These are phyloP conservation scores for Eilema depressum DNA, from an alignment of 2,888 invertebrate species.

Conservation along the genomic window DNA sequence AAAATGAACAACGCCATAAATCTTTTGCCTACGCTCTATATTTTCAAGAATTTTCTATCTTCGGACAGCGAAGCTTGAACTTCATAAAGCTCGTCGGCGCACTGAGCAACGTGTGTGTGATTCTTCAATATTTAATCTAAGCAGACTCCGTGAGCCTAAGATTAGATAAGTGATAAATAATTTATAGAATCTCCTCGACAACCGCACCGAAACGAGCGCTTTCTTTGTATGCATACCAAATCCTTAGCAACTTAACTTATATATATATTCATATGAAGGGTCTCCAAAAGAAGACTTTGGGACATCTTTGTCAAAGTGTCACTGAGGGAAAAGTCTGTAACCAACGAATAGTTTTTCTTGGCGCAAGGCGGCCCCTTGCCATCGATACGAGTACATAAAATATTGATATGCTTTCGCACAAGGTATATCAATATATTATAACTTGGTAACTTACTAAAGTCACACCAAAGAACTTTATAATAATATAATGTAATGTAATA, in stretches of 20 bases:
- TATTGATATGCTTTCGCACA: slow-evolving; percentile 32
- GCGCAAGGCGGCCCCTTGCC: slow-evolving; percentile 17
- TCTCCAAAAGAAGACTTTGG: slow-evolving; percentile 33
- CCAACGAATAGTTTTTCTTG: slow-evolving; percentile 33
- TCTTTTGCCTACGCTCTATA: slow-evolving; percentile 11
- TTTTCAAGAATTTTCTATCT: slow-evolving; percentile 18
- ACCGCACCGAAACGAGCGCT: slow-evolving; percentile 41
- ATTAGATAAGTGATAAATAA: slow-evolving; percentile 71
- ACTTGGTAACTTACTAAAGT: slow-evolving; percentile 17
- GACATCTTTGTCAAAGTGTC: slow-evolving; percentile 32
- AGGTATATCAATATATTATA: slow-evolving; percentile 35
- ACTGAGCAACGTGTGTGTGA: slow-evolving; percentile 32
- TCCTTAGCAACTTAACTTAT: slow-evolving; percentile 38
- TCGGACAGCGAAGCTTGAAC: background rate
- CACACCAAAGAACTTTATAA: background rate
- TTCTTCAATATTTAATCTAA: slow-evolving; percentile 59
- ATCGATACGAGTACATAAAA: slow-evolving; percentile 26
- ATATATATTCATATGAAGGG: slow-evolving; percentile 54
- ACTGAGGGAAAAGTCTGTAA: slow-evolving; percentile 33
- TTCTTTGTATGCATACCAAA: slow-evolving; percentile 51
- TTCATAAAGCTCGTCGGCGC: background rate
- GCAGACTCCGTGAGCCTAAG: slow-evolving; percentile 62
- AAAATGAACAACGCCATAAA: slow-evolving; percentile 32
- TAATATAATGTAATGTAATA: no score
- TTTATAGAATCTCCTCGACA: slow-evolving; percentile 47